Base-by-base conservation (phyloP, 2,797 vertebrate species). In the Myotis findleyi region DNA sequence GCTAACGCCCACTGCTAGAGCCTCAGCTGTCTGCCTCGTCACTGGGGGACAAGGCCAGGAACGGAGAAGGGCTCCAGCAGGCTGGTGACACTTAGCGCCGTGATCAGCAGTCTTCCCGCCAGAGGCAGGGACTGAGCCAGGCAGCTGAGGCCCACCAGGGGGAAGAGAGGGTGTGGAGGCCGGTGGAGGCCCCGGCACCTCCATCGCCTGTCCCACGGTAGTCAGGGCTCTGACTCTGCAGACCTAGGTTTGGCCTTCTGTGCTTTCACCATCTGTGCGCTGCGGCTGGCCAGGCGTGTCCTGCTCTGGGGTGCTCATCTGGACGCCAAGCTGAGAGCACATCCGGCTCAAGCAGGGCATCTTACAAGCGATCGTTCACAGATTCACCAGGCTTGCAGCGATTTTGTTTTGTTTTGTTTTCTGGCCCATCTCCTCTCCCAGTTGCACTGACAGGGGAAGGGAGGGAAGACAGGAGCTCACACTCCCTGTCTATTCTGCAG, bases 271-370 rank as follows among this genome's bases (percentile, higher is more conserved):
- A 93, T 97, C 97, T 93, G 96, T 83, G 92, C 13, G 4, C 77
- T 6, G 6, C 0, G 69, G 77, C 93, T 89, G 94, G 93, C 91
- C 94, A 95, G 93, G 89, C 71, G 3, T 59, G 89, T 69, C 86
- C 51, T 47, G 87, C 88, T 85, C 96, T 69, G 82, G 69, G 93
- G 93, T 72, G 75, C 93, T 95, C 96, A 95, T 95, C 91, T 96
- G 97, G 87, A 95, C 5, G 0, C 69, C 71, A 86, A n/a, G 86
- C 91, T 87, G 81, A 91, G 38, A 18, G 93, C 64, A 89, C 81
- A 71, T 57, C 71, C 36, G 33, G 53, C 82, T 47, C 27, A 3
- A 38, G 62, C 73, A 30, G 89, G 79, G 66, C 82, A 17, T 69
- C 95, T 81, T 27, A 44, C 10, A 20, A 66, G 59, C 7, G 1